Conservation (phyloP, 2,797 vertebrate genomes). For the Rhabdomys pumilio region DNA sequence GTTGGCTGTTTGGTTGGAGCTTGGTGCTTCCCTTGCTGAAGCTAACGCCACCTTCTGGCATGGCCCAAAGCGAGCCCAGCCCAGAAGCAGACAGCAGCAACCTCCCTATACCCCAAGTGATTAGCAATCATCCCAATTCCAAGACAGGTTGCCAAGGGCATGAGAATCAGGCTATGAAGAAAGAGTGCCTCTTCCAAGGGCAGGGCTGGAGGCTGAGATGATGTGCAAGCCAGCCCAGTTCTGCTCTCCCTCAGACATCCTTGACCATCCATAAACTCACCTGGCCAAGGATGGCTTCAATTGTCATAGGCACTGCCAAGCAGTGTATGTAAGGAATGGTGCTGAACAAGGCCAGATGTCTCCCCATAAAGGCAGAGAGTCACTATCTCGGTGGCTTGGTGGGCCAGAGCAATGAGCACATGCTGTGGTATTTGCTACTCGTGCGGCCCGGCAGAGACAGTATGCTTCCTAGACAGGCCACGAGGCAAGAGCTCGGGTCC, state of each 20-base stretch:
- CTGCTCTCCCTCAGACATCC: neutral
- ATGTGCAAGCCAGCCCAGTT: neutral
- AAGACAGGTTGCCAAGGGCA: neutral
- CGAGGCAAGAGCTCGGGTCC: neutral
- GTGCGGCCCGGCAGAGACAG: rapidly evolving
- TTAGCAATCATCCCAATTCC: rapidly evolving
- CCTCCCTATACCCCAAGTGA: neutral
- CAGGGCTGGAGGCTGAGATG: rapidly evolving
- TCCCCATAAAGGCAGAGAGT: neutral
- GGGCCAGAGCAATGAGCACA: neutral
- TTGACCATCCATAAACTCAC: neutral
- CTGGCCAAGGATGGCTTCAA: rapidly evolving
- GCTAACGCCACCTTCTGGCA: neutral
- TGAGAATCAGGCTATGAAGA: neutral
- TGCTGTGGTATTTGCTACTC: neutral
- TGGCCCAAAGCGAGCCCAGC: neutral
- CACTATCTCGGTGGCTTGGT: neutral
- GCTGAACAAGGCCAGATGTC: neutral
- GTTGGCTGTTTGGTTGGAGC: rapidly evolving
- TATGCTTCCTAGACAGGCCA: rapidly evolving
- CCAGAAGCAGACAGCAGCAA: neutral
- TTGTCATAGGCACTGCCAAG: rapidly evolving
- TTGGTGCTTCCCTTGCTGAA: neutral
- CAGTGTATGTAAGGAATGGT: rapidly evolving
- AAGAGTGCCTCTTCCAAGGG: neutral